phyloP scores from a whole-genome alignment of 1,140 invertebrate genomes.

The Cherax quadricarinatus region DNA sequence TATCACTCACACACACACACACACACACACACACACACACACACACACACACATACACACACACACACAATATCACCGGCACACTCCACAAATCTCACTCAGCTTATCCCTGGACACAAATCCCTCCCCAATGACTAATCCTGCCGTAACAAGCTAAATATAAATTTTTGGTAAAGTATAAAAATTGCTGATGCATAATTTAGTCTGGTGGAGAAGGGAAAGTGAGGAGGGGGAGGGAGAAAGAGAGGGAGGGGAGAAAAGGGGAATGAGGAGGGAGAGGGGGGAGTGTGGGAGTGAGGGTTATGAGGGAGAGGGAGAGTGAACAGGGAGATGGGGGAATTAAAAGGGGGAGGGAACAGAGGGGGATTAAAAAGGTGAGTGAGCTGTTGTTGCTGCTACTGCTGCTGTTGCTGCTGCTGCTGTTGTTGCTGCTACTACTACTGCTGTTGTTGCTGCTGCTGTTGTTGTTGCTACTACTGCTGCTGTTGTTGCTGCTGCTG shows the following conservation, averaged over 20 bases:
- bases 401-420: no score
- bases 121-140: conserved; percentile 15
- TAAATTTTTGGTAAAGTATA: conserved; percentile 1
- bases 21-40: conserved; percentile 48
- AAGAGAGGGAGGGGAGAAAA: not conserved
- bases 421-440: no score
- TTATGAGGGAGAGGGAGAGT: not conserved
- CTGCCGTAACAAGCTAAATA: conserved; percentile 5
- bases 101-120: not conserved
- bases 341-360: not conserved
- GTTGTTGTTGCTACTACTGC: no score
- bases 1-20: conserved; percentile 17
- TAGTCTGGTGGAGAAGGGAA: not conserved
- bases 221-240: not conserved
- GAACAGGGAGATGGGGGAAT: not conserved
- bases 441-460: no score
- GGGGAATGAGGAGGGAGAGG: not conserved
- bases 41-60: conserved; percentile 33
- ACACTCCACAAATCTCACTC: not conserved
- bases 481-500: no score
- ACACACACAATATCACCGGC: not conserved
- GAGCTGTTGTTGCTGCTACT: not conserved
- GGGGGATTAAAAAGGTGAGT: not conserved
- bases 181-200: conserved; percentile 39
- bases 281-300: not conserved